These are phyloP conservation scores for Oryzias melastigma DNA, from an alignment of 2,113 vertebrate species.

Conservation along the genomic window DNA sequence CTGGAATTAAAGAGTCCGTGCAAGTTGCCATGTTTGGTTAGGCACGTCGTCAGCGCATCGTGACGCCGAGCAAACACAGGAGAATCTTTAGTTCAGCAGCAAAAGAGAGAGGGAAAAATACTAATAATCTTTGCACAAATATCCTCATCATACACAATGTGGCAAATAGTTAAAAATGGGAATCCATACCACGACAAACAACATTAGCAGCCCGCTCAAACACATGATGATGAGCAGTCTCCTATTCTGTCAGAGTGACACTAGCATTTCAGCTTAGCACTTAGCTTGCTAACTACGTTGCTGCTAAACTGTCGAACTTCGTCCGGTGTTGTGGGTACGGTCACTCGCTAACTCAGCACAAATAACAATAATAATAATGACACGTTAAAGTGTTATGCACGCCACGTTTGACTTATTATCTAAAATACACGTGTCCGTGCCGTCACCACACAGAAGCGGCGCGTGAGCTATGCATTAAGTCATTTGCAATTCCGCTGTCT, in stretches of 20 bases:
- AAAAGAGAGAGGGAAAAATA: neutral
- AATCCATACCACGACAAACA: slow-evolving; percentile 5
- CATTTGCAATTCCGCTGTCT: neutral
- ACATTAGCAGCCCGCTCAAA: slow-evolving; percentile 19
- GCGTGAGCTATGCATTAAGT: slow-evolving; percentile 24
- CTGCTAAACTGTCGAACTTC: slow-evolving; percentile 63
- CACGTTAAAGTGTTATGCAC: slow-evolving; percentile 50
- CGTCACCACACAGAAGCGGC: neutral
- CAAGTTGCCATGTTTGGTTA: slow-evolving; percentile 10
- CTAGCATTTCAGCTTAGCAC: slow-evolving; percentile 50
- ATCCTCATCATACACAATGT: slow-evolving; percentile 10
- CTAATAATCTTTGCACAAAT: neutral
- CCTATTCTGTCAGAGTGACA: slow-evolving; percentile 29
- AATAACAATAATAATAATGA: slow-evolving; percentile 41
- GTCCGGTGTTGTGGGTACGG: slow-evolving; percentile 54
- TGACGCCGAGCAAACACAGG: slow-evolving; percentile 13
- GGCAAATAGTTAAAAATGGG: neutral
- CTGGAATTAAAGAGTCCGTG: slow-evolving; percentile 6
- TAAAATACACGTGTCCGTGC: neutral
- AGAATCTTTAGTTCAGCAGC: slow-evolving; percentile 33
- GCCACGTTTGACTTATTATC: neutral
- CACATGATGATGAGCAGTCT: slow-evolving; percentile 35
- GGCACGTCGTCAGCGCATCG: slow-evolving; percentile 4
- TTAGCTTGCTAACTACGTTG: slow-evolving; percentile 66
- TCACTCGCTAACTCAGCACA: slow-evolving; percentile 64